Evolutionary conservation across 2,113 vertebrate species (phyloP).

Genomic region (Philantomba maxwellii): DNA sequence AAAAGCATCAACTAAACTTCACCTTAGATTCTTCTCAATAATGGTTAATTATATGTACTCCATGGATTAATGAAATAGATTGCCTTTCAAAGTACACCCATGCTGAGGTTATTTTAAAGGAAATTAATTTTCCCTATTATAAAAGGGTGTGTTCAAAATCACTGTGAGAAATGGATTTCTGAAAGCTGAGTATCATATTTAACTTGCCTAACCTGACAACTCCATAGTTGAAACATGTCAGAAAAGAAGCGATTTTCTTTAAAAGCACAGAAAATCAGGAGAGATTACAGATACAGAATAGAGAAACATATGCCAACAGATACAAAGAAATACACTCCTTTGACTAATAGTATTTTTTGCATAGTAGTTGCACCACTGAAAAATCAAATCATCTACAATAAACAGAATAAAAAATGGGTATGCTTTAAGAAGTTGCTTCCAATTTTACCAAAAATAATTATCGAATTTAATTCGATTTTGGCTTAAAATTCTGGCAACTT

Average conservation of each 20-base stretch:
- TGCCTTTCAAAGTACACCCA: not conserved
- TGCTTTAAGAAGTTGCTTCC: not conserved
- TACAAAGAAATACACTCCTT: not conserved
- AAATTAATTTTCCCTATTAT: conserved; percentile 25
- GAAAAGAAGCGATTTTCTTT: conserved; percentile 17
- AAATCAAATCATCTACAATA: not conserved
- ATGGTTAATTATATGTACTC: not conserved
- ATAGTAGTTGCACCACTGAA: not conserved
- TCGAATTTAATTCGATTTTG: not conserved
- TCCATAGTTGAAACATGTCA: not conserved
- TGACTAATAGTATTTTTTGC: not conserved
- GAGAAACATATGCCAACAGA: not conserved
- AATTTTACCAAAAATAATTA: not conserved
- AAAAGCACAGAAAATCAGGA: not conserved
- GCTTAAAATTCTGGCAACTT: not conserved
- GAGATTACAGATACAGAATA: not conserved
- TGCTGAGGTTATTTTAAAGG: not conserved
- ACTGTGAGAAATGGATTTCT: not conserved
- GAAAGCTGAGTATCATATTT: not conserved
- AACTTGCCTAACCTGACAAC: not conserved
- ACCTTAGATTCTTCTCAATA: not conserved
- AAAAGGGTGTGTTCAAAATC: conserved; percentile 1
- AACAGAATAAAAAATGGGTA: not conserved
- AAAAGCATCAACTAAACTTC: not conserved
- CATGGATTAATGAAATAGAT: not conserved